Conservation (phyloP, 2,113 vertebrate species). For the Aegotheles bennettii region DNA sequence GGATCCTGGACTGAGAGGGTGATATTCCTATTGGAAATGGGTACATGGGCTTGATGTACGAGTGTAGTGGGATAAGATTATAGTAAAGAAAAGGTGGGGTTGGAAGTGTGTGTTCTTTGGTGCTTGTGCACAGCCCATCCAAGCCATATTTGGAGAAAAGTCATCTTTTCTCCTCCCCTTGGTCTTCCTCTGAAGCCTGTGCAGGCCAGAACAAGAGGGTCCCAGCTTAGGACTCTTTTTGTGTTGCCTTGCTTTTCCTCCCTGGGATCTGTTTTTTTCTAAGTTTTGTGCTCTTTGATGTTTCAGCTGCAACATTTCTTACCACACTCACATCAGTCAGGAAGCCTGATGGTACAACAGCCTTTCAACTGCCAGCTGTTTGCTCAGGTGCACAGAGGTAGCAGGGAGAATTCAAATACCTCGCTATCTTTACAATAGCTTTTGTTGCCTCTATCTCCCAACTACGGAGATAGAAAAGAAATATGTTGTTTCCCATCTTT, state of each 20-base stretch:
- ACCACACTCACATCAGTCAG: not conserved
- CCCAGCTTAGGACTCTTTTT: not conserved
- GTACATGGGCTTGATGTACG: not conserved
- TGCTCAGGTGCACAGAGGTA: conserved; percentile 52
- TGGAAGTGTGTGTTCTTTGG: not conserved
- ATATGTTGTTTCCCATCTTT: conserved; percentile 24
- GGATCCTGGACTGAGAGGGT: not conserved
- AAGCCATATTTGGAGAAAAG: not conserved
- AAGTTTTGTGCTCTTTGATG: not conserved
- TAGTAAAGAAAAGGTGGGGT: not conserved
- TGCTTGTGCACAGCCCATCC: not conserved
- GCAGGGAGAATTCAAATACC: not conserved
- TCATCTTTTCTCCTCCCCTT: not conserved
- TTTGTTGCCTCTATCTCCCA: conserved; percentile 14
- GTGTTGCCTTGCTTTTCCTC: not conserved
- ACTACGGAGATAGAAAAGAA: not conserved
- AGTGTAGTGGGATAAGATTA: not conserved
- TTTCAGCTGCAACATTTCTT: conserved; percentile 5
- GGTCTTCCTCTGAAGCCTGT: not conserved
- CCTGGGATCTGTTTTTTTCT: not conserved
- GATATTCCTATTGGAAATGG: not conserved
- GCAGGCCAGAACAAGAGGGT: not conserved
- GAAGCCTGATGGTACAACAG: not conserved
- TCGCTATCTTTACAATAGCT: not conserved
- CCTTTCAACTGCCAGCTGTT: not conserved